Evolutionary conservation across 2,888 invertebrate species (phyloP), one percentile per base, ranked within the genome.

Genomic region (Slavum lentiscoides): DNA sequence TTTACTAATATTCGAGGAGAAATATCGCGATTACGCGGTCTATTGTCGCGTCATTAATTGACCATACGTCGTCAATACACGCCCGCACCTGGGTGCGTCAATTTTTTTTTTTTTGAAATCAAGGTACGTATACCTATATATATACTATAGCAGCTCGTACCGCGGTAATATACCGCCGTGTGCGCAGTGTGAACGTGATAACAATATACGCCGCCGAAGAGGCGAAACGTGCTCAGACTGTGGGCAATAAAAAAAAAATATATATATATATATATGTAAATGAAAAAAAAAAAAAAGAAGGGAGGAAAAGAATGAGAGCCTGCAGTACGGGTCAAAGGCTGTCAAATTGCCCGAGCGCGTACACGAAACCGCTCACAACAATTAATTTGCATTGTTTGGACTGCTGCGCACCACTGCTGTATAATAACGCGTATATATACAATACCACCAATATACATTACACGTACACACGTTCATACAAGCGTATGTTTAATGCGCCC

Each of bases 141-240:
- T 30, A 30, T 30, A 30, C 4, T 30, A 30, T 30, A 30, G n/a
- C 30, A 30, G 4, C 30, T 30, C 30, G 30, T 30, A 30, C 30
- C 30, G 4, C 30, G 30, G 30, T 30, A 30, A 30, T 30, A 4
- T 30, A 30, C 30, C 7, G 19, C 43, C 23, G 61, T 49, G 68
- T 43, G 43, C 9, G 43, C 9, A 9, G n/a, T 53, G 39, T 75
- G 75, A 39, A 61, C 70, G 43, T 80, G 72, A 80, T 80, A 80
- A 80, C 80, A 80, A 80, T 80, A 80, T 80, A 30, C 30, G 30
- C 2, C 4, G n/a, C 72, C 72, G 58, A 58, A 72, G 72, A 72
- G 72, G 80, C 37, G 66, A 80, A 80, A 80, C 80, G 80, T 80
- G 80, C 80, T 72, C 80, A 80, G 80, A 80, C 80, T 80, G 58